A percentile compares a stretch with the other conserved stretches of the same genome.
These are phyloP conservation scores for Ceryle rudis DNA, from an alignment of 2,797 vertebrate genomes.

Conservation along the genomic window DNA sequence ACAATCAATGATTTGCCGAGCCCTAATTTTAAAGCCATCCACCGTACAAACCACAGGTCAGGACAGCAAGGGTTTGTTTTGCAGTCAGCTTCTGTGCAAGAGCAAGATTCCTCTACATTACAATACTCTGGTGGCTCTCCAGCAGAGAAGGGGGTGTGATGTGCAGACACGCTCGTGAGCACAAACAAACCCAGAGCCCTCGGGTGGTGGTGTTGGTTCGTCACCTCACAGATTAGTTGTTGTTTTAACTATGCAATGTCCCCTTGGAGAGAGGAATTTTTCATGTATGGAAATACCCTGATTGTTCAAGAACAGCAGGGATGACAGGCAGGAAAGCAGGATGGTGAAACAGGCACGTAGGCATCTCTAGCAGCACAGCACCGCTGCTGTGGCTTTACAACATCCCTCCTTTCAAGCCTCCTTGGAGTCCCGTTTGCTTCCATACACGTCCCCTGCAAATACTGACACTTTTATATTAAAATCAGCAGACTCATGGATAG, in stretches of 20 bases:
- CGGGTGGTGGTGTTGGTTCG: background rate
- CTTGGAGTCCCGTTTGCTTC: background rate
- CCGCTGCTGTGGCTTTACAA: background rate
- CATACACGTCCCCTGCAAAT: background rate
- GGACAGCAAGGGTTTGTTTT: conserved; percentile 4
- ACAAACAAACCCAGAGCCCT: conserved; percentile 12
- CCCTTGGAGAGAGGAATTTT: background rate
- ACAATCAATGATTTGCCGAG: background rate
- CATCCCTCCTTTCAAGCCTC: background rate
- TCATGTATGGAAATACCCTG: background rate
- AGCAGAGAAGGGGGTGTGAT: background rate
- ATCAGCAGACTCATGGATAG: background rate
- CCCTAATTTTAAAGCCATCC: conserved; percentile 1
- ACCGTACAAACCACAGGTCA: background rate
- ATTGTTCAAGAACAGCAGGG: background rate
- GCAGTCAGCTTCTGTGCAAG: background rate
- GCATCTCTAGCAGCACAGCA: background rate
- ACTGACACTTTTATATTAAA: background rate
- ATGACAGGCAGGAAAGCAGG: background rate
- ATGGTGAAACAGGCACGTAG: background rate
- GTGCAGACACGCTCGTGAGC: background rate
- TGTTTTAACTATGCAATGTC: background rate
- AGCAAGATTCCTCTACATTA: background rate
- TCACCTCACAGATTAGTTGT: conserved; percentile 10
- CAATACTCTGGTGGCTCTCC: background rate